Evolutionary conservation across 2,113 vertebrate genomes (phyloP).

Genomic region (Drymodes brunneopygia): DNA sequence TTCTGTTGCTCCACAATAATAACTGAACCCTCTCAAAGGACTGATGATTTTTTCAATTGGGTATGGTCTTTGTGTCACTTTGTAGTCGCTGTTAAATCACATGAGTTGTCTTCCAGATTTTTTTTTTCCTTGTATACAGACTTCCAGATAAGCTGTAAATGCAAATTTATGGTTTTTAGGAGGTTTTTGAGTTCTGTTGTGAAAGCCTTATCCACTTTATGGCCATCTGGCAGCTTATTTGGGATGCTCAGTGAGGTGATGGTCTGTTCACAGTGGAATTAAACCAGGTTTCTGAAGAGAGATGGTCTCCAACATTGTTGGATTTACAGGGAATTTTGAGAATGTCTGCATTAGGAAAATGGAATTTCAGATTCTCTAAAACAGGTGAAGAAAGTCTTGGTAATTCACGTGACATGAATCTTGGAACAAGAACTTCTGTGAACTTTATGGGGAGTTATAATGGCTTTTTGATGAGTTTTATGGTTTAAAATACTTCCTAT

Average conservation of each 20-base stretch:
- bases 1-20: background rate
- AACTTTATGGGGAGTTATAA: background rate
- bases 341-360: background rate
- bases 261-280: background rate
- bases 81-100: background rate
- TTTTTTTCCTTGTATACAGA: background rate
- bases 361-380: background rate
- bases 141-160: background rate
- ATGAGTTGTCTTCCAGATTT: background rate
- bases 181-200: background rate
- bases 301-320: background rate
- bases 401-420: background rate
- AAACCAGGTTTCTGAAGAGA: background rate
- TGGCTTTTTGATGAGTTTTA: background rate
- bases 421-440: background rate
- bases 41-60: background rate
- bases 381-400: background rate
- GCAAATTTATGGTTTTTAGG: background rate
- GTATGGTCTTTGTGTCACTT: background rate
- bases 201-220: background rate
- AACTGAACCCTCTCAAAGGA: background rate
- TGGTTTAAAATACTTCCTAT: background rate
- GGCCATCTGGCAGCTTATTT: background rate
- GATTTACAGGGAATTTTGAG: background rate
- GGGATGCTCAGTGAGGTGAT: background rate